A percentile compares a stretch with the other conserved stretches of the same genome.
phyloP scores from a whole-genome alignment of 2,888 invertebrate species.

The Craniophora ligustri region DNA sequence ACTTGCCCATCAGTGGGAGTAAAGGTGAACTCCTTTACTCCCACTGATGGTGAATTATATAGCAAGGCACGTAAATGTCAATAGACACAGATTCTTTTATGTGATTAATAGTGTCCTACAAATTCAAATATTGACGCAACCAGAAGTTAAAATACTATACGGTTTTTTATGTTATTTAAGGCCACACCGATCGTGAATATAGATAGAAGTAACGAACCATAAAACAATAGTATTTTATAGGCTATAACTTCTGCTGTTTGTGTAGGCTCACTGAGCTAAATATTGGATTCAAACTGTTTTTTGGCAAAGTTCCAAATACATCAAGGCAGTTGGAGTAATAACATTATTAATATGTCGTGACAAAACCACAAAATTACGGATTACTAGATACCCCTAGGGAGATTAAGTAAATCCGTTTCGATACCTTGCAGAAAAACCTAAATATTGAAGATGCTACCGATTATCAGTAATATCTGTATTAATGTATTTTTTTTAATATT shows the following conservation, averaged over 20 bases:
- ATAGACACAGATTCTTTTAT: no score
- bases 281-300: conserved; percentile 32
- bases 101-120: no score
- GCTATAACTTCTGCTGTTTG: conserved; percentile 38
- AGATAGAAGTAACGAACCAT: conserved; percentile 33
- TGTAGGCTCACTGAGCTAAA: conserved; percentile 29
- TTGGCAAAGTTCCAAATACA: conserved; percentile 38
- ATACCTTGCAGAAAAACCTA: conserved; percentile 11
- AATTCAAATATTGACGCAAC: no score
- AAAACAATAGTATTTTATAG: conserved; percentile 39
- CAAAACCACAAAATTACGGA: conserved; percentile 32
- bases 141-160: neutral
- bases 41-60: no score
- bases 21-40: no score
- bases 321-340: conserved; percentile 28
- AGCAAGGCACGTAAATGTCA: no score
- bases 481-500: no score
- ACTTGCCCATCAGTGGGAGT: no score
- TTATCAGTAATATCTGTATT: no score
- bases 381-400: conserved; percentile 18
- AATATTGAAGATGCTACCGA: conserved; percentile 9
- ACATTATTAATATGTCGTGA: conserved; percentile 25
- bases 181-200: conserved; percentile 8
- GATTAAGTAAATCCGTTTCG: conserved; percentile 8
- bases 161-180: conserved; percentile 3